These are phyloP conservation scores for Podabrus alpinus DNA, from an alignment of 2,888 invertebrate species.

Conservation along the genomic window DNA sequence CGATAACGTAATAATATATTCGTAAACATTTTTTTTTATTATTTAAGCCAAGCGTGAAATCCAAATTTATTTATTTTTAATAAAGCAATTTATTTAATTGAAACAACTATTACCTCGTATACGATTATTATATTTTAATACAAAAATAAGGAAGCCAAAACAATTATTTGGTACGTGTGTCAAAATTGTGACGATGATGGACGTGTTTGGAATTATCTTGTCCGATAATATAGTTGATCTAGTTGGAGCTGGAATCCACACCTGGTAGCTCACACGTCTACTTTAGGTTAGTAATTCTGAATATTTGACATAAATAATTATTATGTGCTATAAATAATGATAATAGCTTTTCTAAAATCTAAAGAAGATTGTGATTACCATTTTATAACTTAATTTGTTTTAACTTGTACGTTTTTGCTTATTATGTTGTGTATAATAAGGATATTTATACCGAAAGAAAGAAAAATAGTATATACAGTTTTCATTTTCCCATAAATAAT, in stretches of 20 bases:
- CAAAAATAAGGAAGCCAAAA: conserved; percentile 49
- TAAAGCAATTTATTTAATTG: not conserved
- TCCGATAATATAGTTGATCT: conserved; percentile 46
- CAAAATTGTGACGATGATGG: conserved; percentile 50
- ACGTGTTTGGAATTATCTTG: conserved; percentile 51
- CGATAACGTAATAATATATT: not conserved
- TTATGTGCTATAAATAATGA: conserved; percentile 42
- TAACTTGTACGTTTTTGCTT: not conserved
- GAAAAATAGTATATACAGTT: not conserved
- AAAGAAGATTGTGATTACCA: conserved; percentile 11
- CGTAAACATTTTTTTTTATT: not conserved
- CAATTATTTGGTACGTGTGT: conserved; percentile 49
- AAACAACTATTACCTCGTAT: conserved; percentile 3
- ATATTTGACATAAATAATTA: conserved; percentile 48
- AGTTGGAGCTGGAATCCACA: conserved; percentile 41
- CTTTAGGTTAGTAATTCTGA: conserved; percentile 42
- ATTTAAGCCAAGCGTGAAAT: not conserved
- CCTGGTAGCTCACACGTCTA: conserved; percentile 41
- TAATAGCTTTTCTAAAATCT: conserved; percentile 30
- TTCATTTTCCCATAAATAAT: not conserved
- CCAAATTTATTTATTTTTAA: not conserved
- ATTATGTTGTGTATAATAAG: not conserved
- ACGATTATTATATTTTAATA: conserved; percentile 42
- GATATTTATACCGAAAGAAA: not conserved
- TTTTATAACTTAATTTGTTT: not conserved